Percentiles rank a stretch among this genome's conserved stretches.
phyloP scores from a whole-genome alignment of 2,888 invertebrate genomes.

The Seladonia tumulorum region DNA sequence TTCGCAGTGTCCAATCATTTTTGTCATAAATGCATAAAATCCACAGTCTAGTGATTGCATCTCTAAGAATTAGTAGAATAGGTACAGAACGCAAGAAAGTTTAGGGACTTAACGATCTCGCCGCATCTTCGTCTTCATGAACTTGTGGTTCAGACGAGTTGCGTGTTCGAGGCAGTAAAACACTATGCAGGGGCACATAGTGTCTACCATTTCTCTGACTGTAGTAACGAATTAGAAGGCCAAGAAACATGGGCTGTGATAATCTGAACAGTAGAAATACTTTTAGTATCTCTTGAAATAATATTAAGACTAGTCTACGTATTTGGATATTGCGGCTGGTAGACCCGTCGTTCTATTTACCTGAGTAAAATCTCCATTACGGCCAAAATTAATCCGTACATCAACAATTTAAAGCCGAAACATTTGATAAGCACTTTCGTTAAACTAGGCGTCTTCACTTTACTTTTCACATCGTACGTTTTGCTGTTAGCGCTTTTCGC shows the following conservation, averaged over 20 bases:
- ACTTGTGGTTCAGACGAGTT: slow-evolving; percentile 57
- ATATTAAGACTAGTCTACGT: neutral
- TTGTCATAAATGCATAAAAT: neutral
- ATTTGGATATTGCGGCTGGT: neutral
- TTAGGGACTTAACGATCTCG: slow-evolving; percentile 74
- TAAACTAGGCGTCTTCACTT: slow-evolving; percentile 86
- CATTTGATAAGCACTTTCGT: slow-evolving; percentile 86
- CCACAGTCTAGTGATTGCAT: neutral
- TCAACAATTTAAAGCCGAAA: slow-evolving; percentile 87
- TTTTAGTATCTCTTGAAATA: slow-evolving; percentile 15
- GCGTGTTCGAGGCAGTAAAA: slow-evolving; percentile 28
- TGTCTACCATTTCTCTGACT: slow-evolving; percentile 78
- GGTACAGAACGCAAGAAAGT: slow-evolving; percentile 13
- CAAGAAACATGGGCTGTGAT: slow-evolving; percentile 88
- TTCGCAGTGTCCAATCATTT: too few relatives aligned
- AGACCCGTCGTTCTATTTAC: slow-evolving; percentile 80
- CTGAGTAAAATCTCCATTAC: slow-evolving; percentile 87
- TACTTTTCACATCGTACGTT: slow-evolving; percentile 48
- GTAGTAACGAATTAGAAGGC: slow-evolving; percentile 87
- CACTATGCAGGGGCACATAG: slow-evolving; percentile 58
- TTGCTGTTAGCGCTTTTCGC: slow-evolving; percentile 48
- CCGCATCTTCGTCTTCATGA: slow-evolving; percentile 64
- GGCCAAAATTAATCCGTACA: slow-evolving; percentile 88
- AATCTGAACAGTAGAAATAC: slow-evolving; percentile 84
- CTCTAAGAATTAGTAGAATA: slow-evolving; percentile 16